These are phyloP conservation scores for Xiphorhynchus erythropygius DNA, from an alignment of 2,797 vertebrate species.

Conservation along the genomic window DNA sequence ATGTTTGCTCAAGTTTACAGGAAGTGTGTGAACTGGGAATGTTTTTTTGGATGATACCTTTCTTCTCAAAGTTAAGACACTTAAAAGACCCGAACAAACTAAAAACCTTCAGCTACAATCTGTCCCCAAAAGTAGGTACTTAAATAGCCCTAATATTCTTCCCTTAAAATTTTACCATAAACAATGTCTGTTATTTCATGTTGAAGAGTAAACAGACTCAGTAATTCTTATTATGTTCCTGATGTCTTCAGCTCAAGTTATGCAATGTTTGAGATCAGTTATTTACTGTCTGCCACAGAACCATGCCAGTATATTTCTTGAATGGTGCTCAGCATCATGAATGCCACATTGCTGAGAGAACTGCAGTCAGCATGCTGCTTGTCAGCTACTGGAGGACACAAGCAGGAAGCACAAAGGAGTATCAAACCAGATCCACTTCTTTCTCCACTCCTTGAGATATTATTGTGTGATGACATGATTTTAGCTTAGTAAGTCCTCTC, in stretches of 20 bases:
- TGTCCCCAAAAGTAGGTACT: background rate
- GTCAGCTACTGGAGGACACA: background rate
- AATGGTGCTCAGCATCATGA: background rate
- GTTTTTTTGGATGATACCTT: background rate
- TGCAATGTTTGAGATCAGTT: background rate
- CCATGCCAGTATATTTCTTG: background rate
- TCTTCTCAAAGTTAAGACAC: background rate
- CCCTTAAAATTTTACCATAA: background rate
- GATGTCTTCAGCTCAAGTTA: background rate
- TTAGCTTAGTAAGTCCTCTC: background rate
- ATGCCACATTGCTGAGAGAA: background rate
- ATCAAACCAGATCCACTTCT: background rate
- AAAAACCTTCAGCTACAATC: background rate
- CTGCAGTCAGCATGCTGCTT: background rate
- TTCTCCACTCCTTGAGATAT: background rate
- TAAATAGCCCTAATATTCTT: background rate
- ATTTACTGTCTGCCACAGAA: conserved; percentile 18
- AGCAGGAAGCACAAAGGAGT: background rate
- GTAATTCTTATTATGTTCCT: background rate
- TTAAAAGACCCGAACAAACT: background rate
- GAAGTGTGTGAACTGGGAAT: conserved; percentile 22
- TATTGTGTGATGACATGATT: background rate
- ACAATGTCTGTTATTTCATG: background rate
- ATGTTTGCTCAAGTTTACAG: conserved; percentile 47
- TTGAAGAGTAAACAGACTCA: background rate